phyloP scores from a whole-genome alignment of 2,888 invertebrate species.

The Thysanoteuthis rhombus region DNA sequence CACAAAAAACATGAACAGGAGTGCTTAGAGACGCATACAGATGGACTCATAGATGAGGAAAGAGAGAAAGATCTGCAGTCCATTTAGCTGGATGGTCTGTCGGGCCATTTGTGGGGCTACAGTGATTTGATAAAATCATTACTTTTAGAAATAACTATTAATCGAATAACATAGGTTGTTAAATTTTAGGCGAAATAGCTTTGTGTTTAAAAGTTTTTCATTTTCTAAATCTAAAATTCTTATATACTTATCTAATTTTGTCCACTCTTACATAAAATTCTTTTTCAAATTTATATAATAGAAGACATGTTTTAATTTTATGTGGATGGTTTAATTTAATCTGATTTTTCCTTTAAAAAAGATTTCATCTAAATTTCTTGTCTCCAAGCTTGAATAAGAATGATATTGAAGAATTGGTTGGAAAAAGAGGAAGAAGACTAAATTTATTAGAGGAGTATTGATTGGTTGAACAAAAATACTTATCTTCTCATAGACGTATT shows the following conservation, averaged over 20 bases:
- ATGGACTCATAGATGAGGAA: too few species aligned
- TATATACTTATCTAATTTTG: not conserved
- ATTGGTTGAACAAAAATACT: not conserved
- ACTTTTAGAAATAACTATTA: too few species aligned
- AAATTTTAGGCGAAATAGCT: too few species aligned
- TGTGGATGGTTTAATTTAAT: not conserved
- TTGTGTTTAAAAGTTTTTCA: too few species aligned
- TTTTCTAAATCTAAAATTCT: too few species aligned
- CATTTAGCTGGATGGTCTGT: too few species aligned
- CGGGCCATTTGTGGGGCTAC: too few species aligned
- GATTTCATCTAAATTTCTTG: not conserved
- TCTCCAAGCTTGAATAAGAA: not conserved
- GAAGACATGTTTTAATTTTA: not conserved
- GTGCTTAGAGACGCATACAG: too few species aligned
- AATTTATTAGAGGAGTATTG: not conserved
- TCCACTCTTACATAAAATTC: not conserved
- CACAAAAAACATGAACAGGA: too few species aligned
- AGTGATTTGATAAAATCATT: too few species aligned
- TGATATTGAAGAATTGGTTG: not conserved
- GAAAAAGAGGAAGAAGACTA: not conserved
- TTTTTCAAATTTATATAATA: not conserved
- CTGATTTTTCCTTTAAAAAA: not conserved
- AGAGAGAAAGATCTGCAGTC: too few species aligned
- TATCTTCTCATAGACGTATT: not conserved
- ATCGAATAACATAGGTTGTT: too few species aligned